Conservation (phyloP, 1,140 invertebrate species). For the Brachionus rotundiformis region DNA sequence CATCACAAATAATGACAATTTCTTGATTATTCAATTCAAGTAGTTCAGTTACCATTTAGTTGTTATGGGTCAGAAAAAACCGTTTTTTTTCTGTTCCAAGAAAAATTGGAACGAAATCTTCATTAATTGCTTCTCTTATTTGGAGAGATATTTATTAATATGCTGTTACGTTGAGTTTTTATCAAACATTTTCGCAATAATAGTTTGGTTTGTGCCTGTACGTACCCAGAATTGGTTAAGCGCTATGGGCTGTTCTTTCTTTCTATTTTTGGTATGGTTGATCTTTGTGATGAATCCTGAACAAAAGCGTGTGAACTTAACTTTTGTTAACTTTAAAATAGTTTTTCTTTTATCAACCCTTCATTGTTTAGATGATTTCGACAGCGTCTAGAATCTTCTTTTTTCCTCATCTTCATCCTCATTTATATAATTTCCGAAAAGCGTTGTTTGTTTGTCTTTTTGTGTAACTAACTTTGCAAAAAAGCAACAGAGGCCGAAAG, state of each 20-base stretch:
- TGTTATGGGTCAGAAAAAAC: constrained; percentile 20
- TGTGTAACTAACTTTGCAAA: too few species aligned
- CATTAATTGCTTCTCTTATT: constrained; percentile 16
- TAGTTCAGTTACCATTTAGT: constrained; percentile 8
- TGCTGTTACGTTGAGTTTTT: neutral
- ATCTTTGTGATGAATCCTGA: neutral
- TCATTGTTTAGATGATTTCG: constrained; percentile 1
- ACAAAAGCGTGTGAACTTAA: neutral
- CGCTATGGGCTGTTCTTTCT: constrained; percentile 13
- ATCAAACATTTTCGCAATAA: neutral
- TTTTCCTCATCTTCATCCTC: too few species aligned
- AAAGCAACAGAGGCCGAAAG: too few species aligned
- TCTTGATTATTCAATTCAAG: neutral
- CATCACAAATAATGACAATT: neutral
- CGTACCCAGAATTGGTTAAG: neutral
- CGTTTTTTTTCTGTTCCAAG: neutral
- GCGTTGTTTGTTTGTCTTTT: too few species aligned
- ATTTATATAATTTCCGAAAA: too few species aligned
- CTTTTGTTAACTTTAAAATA: neutral
- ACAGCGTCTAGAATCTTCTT: neutral
- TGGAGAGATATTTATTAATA: constrained; percentile 6
- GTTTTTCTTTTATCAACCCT: neutral
- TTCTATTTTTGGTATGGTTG: neutral
- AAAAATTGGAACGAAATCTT: constrained; percentile 25
- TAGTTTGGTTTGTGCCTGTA: neutral